Conservation (phyloP, 2,113 vertebrate genomes). For the Amia ocellicauda region DNA sequence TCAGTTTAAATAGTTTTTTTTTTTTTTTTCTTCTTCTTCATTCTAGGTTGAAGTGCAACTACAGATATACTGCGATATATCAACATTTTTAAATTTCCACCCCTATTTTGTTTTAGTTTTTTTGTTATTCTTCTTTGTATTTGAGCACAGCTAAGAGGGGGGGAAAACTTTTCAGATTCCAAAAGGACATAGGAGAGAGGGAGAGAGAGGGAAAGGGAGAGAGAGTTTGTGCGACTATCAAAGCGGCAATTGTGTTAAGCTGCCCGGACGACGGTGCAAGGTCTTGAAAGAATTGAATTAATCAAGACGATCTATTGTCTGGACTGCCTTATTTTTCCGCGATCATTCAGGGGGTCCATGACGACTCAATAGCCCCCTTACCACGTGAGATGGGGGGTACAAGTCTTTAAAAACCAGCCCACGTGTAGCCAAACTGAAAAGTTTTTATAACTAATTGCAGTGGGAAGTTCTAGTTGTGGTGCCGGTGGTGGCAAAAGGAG, state of each 20-base stretch:
- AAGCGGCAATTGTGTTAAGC: slow-evolving; percentile 74
- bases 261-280: slow-evolving; percentile 76
- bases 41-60: not conserved
- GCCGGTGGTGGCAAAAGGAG: slow-evolving; percentile 28
- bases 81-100: not conserved
- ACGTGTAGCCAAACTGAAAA: slow-evolving; percentile 73
- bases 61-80: not conserved
- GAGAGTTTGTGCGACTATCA: slow-evolving; percentile 64
- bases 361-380: slow-evolving; percentile 76
- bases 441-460: slow-evolving; percentile 81
- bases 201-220: slow-evolving; percentile 31
- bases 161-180: slow-evolving; percentile 5
- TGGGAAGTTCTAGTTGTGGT: slow-evolving; percentile 63
- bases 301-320: slow-evolving; percentile 78
- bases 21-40: slow-evolving; percentile 1
- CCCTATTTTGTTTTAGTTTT: not conserved
- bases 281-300: slow-evolving; percentile 82
- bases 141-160: not conserved
- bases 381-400: slow-evolving; percentile 66
- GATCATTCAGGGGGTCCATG: slow-evolving; percentile 78
- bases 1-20: slow-evolving; percentile 63
- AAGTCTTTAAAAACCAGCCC: slow-evolving; percentile 77
- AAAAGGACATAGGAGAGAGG: slow-evolving; percentile 32
- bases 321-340: slow-evolving; percentile 72
- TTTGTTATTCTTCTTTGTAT: not conserved